A percentile compares a stretch with the other conserved stretches of the same genome.
Conservation (phyloP, 2,797 vertebrate genomes). For the Telmatherina bonti region DNA sequence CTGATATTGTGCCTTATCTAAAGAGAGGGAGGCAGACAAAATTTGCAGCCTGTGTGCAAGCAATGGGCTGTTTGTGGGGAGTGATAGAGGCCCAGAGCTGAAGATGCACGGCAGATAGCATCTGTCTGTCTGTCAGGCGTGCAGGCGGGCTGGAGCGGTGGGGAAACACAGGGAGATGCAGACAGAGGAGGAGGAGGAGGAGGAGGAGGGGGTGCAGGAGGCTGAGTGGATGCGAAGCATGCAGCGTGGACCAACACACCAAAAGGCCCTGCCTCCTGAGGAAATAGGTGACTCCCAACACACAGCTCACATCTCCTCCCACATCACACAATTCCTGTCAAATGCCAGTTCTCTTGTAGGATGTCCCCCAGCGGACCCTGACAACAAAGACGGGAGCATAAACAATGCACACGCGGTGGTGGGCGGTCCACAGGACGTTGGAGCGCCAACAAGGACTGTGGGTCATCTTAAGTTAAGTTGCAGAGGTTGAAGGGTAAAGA, state of each 20-base stretch:
- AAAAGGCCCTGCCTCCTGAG: slow-evolving; percentile 71
- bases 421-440: slow-evolving; percentile 12
- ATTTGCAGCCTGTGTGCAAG: slow-evolving; percentile 89
- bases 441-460: slow-evolving; percentile 31
- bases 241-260: slow-evolving; percentile 60
- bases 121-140: slow-evolving; percentile 86
- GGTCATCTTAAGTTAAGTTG: slow-evolving; percentile 52
- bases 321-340: slow-evolving; percentile 67
- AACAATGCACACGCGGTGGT: slow-evolving; percentile 65
- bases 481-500: slow-evolving; percentile 46
- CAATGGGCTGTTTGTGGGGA: slow-evolving; percentile 91
- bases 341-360: slow-evolving; percentile 77
- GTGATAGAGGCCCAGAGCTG: slow-evolving; percentile 87
- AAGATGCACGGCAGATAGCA: slow-evolving; percentile 90
- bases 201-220: slow-evolving; percentile 57
- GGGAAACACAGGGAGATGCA: slow-evolving; percentile 70
- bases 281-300: slow-evolving; percentile 76
- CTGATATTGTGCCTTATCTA: slow-evolving; percentile 97
- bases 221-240: slow-evolving; percentile 39
- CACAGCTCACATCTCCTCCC: slow-evolving; percentile 40
- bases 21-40: slow-evolving; percentile 88
- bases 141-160: slow-evolving; percentile 72
- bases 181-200: slow-evolving; percentile 57
- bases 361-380: slow-evolving; percentile 66
- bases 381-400: slow-evolving; percentile 69